Conservation (phyloP, 2,888 invertebrate genomes). For the Homarus gammarus region DNA sequence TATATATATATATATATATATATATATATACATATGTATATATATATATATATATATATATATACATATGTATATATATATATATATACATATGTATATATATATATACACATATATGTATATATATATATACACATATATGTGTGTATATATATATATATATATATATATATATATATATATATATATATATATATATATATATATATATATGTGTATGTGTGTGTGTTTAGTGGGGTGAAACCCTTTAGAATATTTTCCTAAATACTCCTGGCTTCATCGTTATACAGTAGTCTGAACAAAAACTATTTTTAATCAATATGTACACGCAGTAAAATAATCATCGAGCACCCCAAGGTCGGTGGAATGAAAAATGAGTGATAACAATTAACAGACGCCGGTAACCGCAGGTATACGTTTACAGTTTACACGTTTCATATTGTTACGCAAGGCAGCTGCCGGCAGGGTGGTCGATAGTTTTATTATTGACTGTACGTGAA, state of each 20-base stretch:
- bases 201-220: slow-evolving; percentile 31
- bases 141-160: slow-evolving; percentile 51
- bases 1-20: slow-evolving; percentile 41
- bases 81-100: slow-evolving; percentile 34
- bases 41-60: slow-evolving; percentile 60
- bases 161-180: slow-evolving; percentile 37
- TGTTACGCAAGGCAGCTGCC: no score
- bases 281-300: neutral
- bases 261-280: no score
- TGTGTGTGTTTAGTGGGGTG: no score
- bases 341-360: no score
- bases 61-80: slow-evolving; percentile 58
- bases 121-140: slow-evolving; percentile 50
- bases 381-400: no score
- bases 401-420: no score
- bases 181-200: slow-evolving; percentile 42
- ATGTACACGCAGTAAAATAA: neutral
- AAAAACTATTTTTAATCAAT: neutral
- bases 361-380: no score
- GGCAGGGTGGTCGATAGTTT: no score
- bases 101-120: slow-evolving; percentile 51
- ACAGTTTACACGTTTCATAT: no score
- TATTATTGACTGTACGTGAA: no score
- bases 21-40: slow-evolving; percentile 52
- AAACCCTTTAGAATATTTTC: no score